A percentile compares a stretch with the other conserved stretches of the same genome.
phyloP scores from a whole-genome alignment of 2,888 invertebrate species.

The Halictus quadricinctus region DNA sequence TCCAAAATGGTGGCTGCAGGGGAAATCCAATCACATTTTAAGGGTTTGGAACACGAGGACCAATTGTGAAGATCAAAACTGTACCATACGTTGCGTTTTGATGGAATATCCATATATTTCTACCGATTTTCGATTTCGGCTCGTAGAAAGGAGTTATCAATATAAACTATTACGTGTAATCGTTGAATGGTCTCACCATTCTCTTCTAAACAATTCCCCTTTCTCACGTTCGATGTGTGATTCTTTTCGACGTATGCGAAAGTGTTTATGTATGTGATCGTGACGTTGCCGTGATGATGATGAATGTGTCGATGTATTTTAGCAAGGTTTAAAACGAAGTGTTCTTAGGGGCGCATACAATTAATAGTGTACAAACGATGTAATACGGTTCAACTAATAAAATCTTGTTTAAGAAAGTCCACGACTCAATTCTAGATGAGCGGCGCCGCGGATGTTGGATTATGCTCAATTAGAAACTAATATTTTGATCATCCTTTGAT shows the following conservation, averaged over 20 bases:
- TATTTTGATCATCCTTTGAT: neutral
- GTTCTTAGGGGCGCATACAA: neutral
- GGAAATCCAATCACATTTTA: neutral
- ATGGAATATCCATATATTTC: slow-evolving; percentile 1
- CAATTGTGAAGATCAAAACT: neutral
- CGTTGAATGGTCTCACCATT: slow-evolving; percentile 18
- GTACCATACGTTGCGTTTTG: neutral
- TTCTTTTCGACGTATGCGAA: slow-evolving; percentile 2
- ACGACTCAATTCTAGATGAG: neutral
- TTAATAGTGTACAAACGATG: slow-evolving; percentile 53
- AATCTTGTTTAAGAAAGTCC: slow-evolving; percentile 63
- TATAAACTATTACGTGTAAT: slow-evolving; percentile 38
- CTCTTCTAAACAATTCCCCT: neutral
- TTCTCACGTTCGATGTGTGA: slow-evolving; percentile 29
- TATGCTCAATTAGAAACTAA: neutral
- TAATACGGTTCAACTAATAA: slow-evolving; percentile 60
- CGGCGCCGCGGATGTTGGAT: neutral
- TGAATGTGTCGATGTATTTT: neutral
- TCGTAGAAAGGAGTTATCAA: slow-evolving; percentile 21
- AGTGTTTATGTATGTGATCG: slow-evolving; percentile 11
- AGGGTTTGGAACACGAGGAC: neutral
- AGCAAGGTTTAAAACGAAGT: neutral
- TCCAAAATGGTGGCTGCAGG: neutral
- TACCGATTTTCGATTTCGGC: neutral
- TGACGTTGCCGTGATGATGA: neutral